Percentiles rank a stretch among this genome's conserved stretches.
Evolutionary conservation across 1,140 invertebrate species (phyloP).

Genomic region (Nasonia giraulti): DNA sequence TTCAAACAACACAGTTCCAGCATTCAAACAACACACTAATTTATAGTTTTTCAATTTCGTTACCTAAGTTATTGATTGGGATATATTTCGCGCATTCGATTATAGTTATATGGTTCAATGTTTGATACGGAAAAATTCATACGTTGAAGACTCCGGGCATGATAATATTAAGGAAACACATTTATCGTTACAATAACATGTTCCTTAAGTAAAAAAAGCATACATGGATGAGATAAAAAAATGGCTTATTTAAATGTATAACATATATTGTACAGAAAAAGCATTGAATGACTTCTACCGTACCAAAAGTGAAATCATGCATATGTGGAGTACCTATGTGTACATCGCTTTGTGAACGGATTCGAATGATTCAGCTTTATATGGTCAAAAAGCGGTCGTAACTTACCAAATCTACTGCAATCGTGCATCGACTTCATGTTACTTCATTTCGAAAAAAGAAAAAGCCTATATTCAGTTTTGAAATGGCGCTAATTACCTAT

Average conservation of each 20-base stretch:
- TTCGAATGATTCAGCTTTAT: conserved; percentile 36
- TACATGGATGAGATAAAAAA: conserved; percentile 51
- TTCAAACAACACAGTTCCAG: conserved; percentile 17
- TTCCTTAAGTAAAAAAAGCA: conserved; percentile 56
- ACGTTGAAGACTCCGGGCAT: conserved; percentile 31
- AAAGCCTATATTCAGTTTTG: conserved; percentile 9
- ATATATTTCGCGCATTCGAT: conserved; percentile 19
- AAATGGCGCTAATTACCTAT: conserved; percentile 11
- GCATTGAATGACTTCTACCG: conserved; percentile 42
- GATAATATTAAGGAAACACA: conserved; percentile 41
- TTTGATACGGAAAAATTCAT: conserved; percentile 43
- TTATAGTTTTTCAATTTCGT: conserved; percentile 33
- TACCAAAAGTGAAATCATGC: conserved; percentile 28
- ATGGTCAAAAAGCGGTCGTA: conserved; percentile 43
- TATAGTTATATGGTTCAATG: conserved; percentile 45
- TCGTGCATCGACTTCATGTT: neutral
- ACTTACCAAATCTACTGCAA: conserved; percentile 35
- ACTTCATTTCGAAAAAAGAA: conserved; percentile 18
- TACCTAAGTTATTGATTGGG: conserved; percentile 31
- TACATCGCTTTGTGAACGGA: conserved; percentile 38
- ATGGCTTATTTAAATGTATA: conserved; percentile 52
- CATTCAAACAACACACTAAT: neutral
- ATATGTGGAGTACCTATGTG: conserved; percentile 24
- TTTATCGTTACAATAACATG: conserved; percentile 52
- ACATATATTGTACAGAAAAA: conserved; percentile 50